These are phyloP conservation scores for Pollenia labialis DNA, from an alignment of 2,888 invertebrate species.

Conservation along the genomic window DNA sequence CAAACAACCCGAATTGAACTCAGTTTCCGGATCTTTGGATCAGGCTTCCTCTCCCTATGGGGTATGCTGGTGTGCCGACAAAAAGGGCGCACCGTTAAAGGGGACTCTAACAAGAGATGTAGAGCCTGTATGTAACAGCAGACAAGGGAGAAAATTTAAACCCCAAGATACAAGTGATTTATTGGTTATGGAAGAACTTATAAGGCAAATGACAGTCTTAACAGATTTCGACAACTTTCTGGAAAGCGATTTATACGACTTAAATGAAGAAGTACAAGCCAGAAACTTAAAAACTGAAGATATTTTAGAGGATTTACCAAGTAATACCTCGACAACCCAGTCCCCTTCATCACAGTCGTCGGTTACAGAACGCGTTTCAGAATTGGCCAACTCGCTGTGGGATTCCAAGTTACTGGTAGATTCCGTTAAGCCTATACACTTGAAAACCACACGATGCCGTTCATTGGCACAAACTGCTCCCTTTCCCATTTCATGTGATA, in stretches of 20 bases:
- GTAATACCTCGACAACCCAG: neutral
- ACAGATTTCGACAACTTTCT: constrained; percentile 83
- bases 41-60: constrained; percentile 84
- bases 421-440: constrained; percentile 77
- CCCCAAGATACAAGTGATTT: constrained; percentile 83
- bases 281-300: constrained; percentile 70
- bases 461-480: constrained; percentile 83
- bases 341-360: constrained; percentile 80
- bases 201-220: constrained; percentile 87
- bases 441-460: constrained; percentile 84
- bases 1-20: constrained; percentile 82
- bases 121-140: constrained; percentile 91
- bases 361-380: constrained; percentile 80
- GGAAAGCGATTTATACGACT: constrained; percentile 74
- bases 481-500: constrained; percentile 87
- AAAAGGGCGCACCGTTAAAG: constrained; percentile 91
- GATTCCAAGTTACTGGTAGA: constrained; percentile 83
- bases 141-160: constrained; percentile 89
- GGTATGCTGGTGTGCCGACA: constrained; percentile 95
- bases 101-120: constrained; percentile 91
- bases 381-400: constrained; percentile 80
- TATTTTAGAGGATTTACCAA: constrained; percentile 2
- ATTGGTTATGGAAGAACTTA: constrained; percentile 88
- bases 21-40: constrained; percentile 34
- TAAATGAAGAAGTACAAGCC: constrained; percentile 14